These are phyloP conservation scores for Gavia stellata DNA, from an alignment of 2,113 vertebrate species.

Conservation along the genomic window DNA sequence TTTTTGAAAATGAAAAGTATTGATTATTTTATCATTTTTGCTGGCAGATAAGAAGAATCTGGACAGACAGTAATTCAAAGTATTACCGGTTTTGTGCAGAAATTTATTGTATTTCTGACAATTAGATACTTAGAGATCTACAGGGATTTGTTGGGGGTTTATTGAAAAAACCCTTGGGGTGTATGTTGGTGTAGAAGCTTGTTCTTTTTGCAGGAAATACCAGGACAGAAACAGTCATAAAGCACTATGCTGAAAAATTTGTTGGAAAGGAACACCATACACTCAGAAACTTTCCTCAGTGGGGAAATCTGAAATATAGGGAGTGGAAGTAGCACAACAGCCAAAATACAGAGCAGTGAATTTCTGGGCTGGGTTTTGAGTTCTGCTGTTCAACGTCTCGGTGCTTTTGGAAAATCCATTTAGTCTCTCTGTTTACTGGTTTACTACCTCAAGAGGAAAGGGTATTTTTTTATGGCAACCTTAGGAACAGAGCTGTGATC, in stretches of 20 bases:
- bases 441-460: not conserved
- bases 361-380: not conserved
- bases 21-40: constrained; percentile 67
- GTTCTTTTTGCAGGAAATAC: not conserved
- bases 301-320: not conserved
- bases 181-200: not conserved
- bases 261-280: not conserved
- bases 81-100: constrained; percentile 8
- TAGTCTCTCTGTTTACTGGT: not conserved
- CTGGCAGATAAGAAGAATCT: constrained; percentile 44
- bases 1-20: constrained; percentile 51
- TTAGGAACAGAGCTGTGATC: not conserved
- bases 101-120: constrained; percentile 47
- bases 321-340: not conserved
- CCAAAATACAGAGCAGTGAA: not conserved
- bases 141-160: constrained; percentile 21
- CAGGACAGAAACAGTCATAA: not conserved
- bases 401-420: not conserved
- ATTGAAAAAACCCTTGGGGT: not conserved
- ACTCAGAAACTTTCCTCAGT: not conserved
- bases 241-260: not conserved
- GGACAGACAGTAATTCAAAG: constrained; percentile 46
- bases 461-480: not conserved
- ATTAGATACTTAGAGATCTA: not conserved
- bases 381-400: fast-evolving